Evolutionary conservation across 2,113 vertebrate genomes (phyloP), one percentile per base, ranked within the genome.

Genomic region (Turnix velox): DNA sequence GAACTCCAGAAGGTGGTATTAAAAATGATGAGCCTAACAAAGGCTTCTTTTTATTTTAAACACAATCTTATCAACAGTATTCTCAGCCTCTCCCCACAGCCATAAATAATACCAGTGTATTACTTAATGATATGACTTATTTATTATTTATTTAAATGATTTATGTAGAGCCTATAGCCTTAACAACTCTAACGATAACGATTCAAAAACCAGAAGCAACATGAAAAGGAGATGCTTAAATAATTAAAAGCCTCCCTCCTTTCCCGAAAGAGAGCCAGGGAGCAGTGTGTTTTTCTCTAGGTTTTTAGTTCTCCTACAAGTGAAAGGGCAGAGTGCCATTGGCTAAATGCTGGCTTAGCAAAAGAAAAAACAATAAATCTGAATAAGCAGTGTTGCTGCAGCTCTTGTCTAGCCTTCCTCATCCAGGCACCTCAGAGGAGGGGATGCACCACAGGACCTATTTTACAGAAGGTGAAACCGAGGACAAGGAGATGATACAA

Each of bases 111-210:
- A 84, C 16, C 55, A 57, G 46, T 66, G 79, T 96, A 89, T 94
- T 95, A 95, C 89, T 96, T 95, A 94, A 95, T 90, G 67, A 92
- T 93, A 95, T 88, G 49, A 84, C 83, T 96, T 96, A 96, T 94
- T 95, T 96, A 96, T 95, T 96, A 96, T 95, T 96, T 93, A 93
- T 93, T 94, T 95, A 87, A 94, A 87, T 94, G 85, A 93, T 96
- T 93, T 94, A 94, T 89, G 94, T 45, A 94, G 77, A 95, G 86
- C 81, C 88, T 92, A 91, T 91, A 94, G 92, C 95, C 91, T 93
- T 93, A 94, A 96, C 80, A 94, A 92, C 76, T 86, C n/a, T 88
- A 95, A 96, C 8, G 49, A 93, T 91, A 95, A 93, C 39, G 35
- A 96, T 92, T 92, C 92, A 84, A 92, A 95, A 96, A 94, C 79